phyloP scores from a whole-genome alignment of 2,888 invertebrate species.

The Agriopis aurantiaria region DNA sequence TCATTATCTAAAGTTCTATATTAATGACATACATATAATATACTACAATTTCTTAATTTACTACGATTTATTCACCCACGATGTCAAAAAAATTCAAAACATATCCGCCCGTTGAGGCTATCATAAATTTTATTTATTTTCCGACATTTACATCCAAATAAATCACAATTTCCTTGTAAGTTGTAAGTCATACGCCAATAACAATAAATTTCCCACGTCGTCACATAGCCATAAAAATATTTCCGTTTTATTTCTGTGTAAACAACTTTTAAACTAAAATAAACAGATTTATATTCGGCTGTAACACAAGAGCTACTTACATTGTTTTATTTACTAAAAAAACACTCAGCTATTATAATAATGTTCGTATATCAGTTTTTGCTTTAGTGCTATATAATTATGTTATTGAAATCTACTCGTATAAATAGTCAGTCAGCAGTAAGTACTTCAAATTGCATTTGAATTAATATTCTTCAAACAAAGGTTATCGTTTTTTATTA shows the following conservation, averaged over 20 bases:
- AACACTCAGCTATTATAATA: no score
- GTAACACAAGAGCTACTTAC: conserved; percentile 1
- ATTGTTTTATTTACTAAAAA: neutral
- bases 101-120: conserved; percentile 6
- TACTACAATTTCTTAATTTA: no score
- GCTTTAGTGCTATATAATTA: no score
- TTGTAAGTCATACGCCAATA: conserved; percentile 30
- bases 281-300: conserved; percentile 10
- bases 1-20: no score
- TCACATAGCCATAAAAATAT: conserved; percentile 25
- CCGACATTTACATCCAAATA: conserved; percentile 27
- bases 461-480: no score
- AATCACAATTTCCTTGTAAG: conserved; percentile 27
- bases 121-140: conserved; percentile 27
- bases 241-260: conserved; percentile 20
- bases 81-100: conserved; percentile 17
- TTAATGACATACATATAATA: no score
- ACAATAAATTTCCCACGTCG: conserved; percentile 32
- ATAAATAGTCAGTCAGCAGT: no score
- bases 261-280: conserved; percentile 22
- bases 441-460: no score
- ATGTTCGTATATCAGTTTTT: no score
- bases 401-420: no score
- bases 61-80: no score
- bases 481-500: no score